Base-by-base conservation (phyloP, 1,140 invertebrate species). In the Papilio polytes region DNA sequence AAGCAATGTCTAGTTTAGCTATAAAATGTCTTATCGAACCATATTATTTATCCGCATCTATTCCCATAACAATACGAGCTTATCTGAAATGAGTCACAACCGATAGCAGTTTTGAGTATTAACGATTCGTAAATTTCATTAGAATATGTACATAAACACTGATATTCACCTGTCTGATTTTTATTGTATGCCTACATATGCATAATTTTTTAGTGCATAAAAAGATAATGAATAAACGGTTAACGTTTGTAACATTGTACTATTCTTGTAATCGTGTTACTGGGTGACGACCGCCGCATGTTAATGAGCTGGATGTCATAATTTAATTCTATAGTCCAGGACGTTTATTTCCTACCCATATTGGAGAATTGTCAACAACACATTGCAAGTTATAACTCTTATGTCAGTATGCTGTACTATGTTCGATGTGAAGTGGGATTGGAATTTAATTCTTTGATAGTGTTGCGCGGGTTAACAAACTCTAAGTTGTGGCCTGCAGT, bases 391-490 rank as follows among this genome's bases (percentile, higher is more conserved):
- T 48, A n/a, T 48, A 48, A 12, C 46, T 48, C 12, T 48, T 48
- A 48, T 48, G 13, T 2, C 46, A 13, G 46, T 15, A 13, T 48
- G 12, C 12, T 15, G 46, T 15, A 48, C 2, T 1, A 0, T 48
- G 15, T 48, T 48, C 46, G 1, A 48, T 15, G 12, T 15, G 13
- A 48, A 2, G 46, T 48, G 46, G 46, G 46, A 13, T 13, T 0
- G 1, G 12, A 48, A 48, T 13, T 48, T 13, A 48, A 48, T 48
- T 48, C 46, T 48, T 48, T 15, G 46, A 56, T n/a, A 3, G 53
- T 20, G 53, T 56, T 41, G 53, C 15, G 56, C n/a, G 63, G 63
- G 63, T 70, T 13, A 70, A 70, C 63, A 36, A 70, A 36, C 63
- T 70, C 0, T 3, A 31, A 31, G 22, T 63, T 70, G 63, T 7